These are phyloP conservation scores for Syrmaticus mikado DNA, from an alignment of 2,113 vertebrate genomes.

Conservation along the genomic window DNA sequence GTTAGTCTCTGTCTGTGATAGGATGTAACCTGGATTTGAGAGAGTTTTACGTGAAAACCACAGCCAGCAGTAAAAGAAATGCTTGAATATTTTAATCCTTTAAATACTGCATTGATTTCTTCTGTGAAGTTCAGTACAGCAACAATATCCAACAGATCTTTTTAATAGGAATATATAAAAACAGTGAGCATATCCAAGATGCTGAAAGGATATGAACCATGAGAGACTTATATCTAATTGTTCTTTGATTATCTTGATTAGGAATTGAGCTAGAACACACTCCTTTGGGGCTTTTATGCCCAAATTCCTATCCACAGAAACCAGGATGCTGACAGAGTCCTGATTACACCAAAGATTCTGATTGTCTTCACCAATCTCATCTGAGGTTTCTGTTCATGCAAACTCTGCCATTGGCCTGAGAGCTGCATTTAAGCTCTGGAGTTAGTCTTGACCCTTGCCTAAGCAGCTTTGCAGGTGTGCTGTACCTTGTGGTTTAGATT, in stretches of 20 bases:
- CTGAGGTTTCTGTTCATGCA: background rate
- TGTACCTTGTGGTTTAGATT: background rate
- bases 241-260: background rate
- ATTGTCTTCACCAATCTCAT: background rate
- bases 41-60: background rate
- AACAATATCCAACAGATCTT: background rate
- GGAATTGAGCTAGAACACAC: background rate
- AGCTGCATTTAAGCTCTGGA: background rate
- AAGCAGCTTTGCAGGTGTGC: background rate
- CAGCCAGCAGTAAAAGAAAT: rapidly evolving
- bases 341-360: background rate
- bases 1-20: background rate
- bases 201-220: background rate
- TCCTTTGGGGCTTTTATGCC: background rate
- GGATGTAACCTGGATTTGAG: background rate
- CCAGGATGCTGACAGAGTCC: background rate
- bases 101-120: background rate
- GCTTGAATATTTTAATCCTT: background rate
- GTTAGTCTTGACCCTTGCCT: background rate
- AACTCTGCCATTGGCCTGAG: rapidly evolving
- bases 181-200: background rate
- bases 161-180: background rate
- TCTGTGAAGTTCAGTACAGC: background rate
- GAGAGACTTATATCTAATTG: background rate
- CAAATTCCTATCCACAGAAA: background rate